Base-by-base conservation (phyloP, 2,888 invertebrate genomes). In the Lasioglossum morio region DNA sequence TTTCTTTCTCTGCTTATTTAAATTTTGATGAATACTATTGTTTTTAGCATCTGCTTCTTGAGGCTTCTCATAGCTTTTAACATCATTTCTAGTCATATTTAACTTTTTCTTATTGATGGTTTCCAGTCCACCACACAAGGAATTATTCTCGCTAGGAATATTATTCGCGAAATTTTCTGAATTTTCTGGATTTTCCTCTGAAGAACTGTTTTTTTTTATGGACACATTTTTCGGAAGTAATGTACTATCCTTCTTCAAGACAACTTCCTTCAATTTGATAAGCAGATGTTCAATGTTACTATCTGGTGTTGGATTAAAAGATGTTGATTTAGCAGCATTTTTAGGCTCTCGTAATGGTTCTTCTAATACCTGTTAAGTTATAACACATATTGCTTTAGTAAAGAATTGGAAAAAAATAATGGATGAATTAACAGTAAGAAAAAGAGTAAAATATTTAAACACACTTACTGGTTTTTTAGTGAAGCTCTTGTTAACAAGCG, bases 331-430 rank as follows among this genome's bases (percentile, higher is more conserved):
- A 16, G 84, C 3, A 66, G 23, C 37, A 5, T 43, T 16, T 53
- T 87, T 82, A 37, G 89, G 88, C n/a, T 10, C 12, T 40, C 87
- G 74, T 57, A 88, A 57, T 46, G 89, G 81, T 43, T 7, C 2
- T 1, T 84, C 81, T 1, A 30, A 27, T 57, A 57, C 27, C 87
- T 87, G 7, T 77, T 27, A 43, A 19, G 34, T 37, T 23, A 1
- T 14, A 34, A 23, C 3, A 27, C 37, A 8, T 40, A 46, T 23
- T 27, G 57, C 23, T 60, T 69, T 46, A 30, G 8, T 78, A 72
- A 43, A 19, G 14, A 7, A 40, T 23, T 27, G 30, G 30, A 5
- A n/a, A 77, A 53, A 76, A 19, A 19, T 37, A 16, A 72, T 37
- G 14, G 34, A 57, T 74, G 27, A 40, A 69, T 40, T 37, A 69